Evolutionary conservation across 2,797 vertebrate species (phyloP), one percentile per base, ranked within the genome.

Genomic region (Amblyraja radiata): DNA sequence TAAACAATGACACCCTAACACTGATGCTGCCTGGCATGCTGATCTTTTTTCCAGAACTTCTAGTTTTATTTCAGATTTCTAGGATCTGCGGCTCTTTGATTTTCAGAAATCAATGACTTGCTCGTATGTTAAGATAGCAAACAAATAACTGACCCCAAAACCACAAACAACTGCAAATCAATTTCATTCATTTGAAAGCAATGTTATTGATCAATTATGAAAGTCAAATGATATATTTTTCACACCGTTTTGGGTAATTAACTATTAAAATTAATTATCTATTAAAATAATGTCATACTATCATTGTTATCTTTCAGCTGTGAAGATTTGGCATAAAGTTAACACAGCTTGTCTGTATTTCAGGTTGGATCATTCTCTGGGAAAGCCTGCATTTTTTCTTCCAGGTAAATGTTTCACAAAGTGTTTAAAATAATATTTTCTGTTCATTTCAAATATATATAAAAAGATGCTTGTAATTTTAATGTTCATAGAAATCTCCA

Each of bases 331-430:
- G n/a, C 65, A 88, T 21, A 88, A 88, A 32, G 65, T 54, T 58
- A 54, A 92, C 54, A 36, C 9, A 14, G 11, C 11, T 54, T 74
- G 25, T 93, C 95, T 94, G 91, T 71, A 94, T 94, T 93, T 18
- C 95, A 98, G 98, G 95, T 94, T 98, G 95, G 98, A 98, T 93
- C 97, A 97, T 95, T 98, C 97, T 0, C 95, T 98, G 94, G 98
- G 97, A 93, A 98, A 98, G 93, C 97, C 97, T 9, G 97, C 97
- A 93, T 97, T 98, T 95, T 98, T 98, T 95, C 96, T 98, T 73
- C 96, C 98, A 97, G 98, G 98, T 98, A 97, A 94, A 80, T 68
- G 7, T 54, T 92, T 36, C 36, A 74, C 25, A 10, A 54, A 73
- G 1, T 4, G 79, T 91, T 94, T 84, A 92, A 86, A 93, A 77